A percentile compares a stretch with the other conserved stretches of the same genome.
Evolutionary conservation across 2,888 invertebrate species (phyloP).

Genomic region (Microdon myrmicae): DNA sequence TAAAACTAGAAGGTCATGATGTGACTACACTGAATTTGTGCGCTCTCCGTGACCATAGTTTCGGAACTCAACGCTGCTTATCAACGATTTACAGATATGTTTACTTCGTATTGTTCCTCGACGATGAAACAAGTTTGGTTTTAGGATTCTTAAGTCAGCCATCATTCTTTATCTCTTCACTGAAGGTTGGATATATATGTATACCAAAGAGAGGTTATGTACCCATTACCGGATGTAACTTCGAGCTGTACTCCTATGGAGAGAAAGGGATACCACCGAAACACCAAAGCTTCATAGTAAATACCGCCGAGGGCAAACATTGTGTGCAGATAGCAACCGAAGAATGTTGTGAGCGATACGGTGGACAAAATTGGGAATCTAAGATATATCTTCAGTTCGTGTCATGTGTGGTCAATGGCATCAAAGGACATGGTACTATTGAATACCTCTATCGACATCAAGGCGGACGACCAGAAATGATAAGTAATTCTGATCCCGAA

Average conservation of each 20-base stretch:
- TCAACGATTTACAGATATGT: constrained; percentile 80
- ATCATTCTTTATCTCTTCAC: constrained; percentile 67
- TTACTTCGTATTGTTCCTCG: constrained; percentile 80
- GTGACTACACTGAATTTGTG: constrained; percentile 69
- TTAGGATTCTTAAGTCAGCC: constrained; percentile 84
- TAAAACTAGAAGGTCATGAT: constrained; percentile 69
- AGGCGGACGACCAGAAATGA: constrained; percentile 69
- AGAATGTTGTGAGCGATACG: constrained; percentile 72
- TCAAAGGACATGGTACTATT: constrained; percentile 76
- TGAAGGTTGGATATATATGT: constrained; percentile 75
- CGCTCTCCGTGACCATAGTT: constrained; percentile 84
- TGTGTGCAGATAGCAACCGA: constrained; percentile 73
- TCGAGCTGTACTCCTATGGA: constrained; percentile 75
- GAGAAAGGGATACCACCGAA: constrained; percentile 74
- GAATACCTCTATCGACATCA: constrained; percentile 78
- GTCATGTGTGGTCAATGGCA: constrained; percentile 67
- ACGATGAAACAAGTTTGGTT: constrained; percentile 75
- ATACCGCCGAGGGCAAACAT: constrained; percentile 70
- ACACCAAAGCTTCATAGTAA: constrained; percentile 74
- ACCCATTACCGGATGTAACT: constrained; percentile 72
- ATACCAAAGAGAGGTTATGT: constrained; percentile 69
- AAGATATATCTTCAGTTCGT: constrained; percentile 74
- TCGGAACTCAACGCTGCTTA: constrained; percentile 80
- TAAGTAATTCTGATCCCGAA: constrained; percentile 68
- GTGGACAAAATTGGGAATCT: constrained; percentile 76